Conservation (phyloP, 2,797 vertebrate species). For the Oophaga sylvatica region DNA sequence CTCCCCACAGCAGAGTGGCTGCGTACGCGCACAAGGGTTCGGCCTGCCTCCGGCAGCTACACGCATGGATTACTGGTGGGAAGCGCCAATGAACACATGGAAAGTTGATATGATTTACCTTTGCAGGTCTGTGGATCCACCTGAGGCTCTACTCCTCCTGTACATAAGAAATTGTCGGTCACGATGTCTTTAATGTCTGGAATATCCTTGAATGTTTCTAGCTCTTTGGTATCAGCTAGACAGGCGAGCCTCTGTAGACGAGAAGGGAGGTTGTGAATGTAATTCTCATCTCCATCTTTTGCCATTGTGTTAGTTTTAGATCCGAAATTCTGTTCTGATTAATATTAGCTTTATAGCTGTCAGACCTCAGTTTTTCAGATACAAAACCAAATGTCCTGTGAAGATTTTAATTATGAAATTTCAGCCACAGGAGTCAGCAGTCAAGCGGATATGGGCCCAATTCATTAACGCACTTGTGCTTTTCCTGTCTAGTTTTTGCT, state of each 20-base stretch:
- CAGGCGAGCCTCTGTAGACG: slow-evolving; percentile 20
- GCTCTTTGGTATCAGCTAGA: slow-evolving; percentile 10
- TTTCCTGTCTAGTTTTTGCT: too few relatives aligned
- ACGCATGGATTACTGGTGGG: not conserved
- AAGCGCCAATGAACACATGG: not conserved
- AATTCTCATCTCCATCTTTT: not conserved
- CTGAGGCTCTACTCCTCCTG: slow-evolving; percentile 27
- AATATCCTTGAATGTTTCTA: slow-evolving; percentile 16
- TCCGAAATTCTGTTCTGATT: not conserved
- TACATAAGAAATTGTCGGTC: slow-evolving; percentile 55
- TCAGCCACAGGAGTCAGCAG: too few relatives aligned
- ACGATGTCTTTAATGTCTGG: slow-evolving; percentile 26
- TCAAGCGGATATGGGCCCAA: too few relatives aligned
- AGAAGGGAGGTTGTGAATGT: not conserved
- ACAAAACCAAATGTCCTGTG: too few relatives aligned
- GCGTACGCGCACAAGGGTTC: too few relatives aligned
- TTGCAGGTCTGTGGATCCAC: slow-evolving; percentile 45
- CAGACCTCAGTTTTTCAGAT: too few relatives aligned
- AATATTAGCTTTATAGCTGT: too few relatives aligned
- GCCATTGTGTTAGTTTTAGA: not conserved
- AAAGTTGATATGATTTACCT: slow-evolving; percentile 20
- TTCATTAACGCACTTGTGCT: too few relatives aligned
- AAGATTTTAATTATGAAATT: too few relatives aligned
- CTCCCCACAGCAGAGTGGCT: too few relatives aligned
- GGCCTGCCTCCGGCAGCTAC: too few relatives aligned